Base-by-base conservation (phyloP, 2,888 invertebrate species). In the Flabesymbios commensalis region DNA sequence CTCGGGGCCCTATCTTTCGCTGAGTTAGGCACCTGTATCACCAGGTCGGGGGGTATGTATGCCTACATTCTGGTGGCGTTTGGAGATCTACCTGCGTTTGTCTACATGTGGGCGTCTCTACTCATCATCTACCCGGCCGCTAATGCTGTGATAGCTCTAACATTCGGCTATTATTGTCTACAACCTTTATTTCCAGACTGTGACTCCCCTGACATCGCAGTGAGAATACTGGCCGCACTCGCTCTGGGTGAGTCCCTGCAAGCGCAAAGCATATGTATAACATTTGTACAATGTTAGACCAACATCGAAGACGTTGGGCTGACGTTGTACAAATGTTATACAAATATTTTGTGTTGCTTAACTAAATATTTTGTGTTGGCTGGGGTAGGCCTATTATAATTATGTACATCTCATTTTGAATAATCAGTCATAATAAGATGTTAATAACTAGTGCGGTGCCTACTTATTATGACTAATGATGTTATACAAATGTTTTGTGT, bases 1-100 rank as follows among this genome's bases (percentile, higher is more conserved):
- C 83, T 93, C 58, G 94, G 94, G 17, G 93, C 94, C 0, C 86
- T 93, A 7, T 93, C 93, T 79, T 93, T 92, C 79, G 93, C 94
- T 1, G 94, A 95, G 83, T 85, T 94, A 60, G 95, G 95, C 22
- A 93, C 94, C 0, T 90, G 90, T 41, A 92, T 95, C 69, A 90
- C 90, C 0, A 75, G 91, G 52, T 78, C 80, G 2, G 81, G 81
- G 0, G 81, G 81, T 10, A 78, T 79, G 65, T 82, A 80, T 57
- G 73, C 91, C 90, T 61, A 83, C 71, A 78, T 81, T 14, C 49
- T 42, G 33, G 57, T 75, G 33, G 78, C 78, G 2, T 79, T 81
- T 62, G 82, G 82, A 2, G 75, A 77, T 58, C 72, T 80, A 31
- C 71, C 75, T 1, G 78, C 73, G 3, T 81, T 81, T 67, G 59